These are phyloP conservation scores for Paralichthys olivaceus DNA, from an alignment of 2,113 vertebrate genomes.

Conservation along the genomic window DNA sequence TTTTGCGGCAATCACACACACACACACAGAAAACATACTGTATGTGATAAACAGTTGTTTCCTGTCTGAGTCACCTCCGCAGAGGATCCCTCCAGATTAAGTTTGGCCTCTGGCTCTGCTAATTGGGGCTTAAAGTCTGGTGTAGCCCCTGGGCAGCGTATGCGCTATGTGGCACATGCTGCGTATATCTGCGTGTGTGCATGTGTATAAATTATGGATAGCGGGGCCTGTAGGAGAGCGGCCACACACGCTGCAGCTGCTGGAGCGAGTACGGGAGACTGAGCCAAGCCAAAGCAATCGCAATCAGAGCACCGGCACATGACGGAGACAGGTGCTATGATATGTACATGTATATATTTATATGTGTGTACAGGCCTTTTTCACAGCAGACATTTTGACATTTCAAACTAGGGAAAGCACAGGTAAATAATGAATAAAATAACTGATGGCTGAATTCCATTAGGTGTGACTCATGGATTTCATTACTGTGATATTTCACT, in stretches of 20 bases:
- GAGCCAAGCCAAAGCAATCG: constrained; percentile 56
- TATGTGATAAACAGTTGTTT: constrained; percentile 72
- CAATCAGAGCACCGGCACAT: constrained; percentile 48
- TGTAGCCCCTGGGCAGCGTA: constrained; percentile 79
- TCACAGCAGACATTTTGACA: constrained; percentile 3
- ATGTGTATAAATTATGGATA: constrained; percentile 75
- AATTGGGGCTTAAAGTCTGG: constrained; percentile 84
- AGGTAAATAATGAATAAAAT: neutral
- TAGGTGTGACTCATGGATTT: neutral
- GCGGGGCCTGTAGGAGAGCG: constrained; percentile 54
- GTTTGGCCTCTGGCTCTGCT: constrained; percentile 82
- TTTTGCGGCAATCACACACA: neutral
- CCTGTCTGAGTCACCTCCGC: constrained; percentile 73
- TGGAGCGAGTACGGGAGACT: constrained; percentile 39
- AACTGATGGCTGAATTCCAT: neutral
- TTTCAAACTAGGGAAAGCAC: neutral
- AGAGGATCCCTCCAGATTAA: constrained; percentile 77
- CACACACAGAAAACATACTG: constrained; percentile 27
- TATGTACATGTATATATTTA: neutral
- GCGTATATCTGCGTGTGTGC: constrained; percentile 32
- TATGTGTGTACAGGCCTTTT: neutral
- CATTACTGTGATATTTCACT: neutral
- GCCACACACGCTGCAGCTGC: constrained; percentile 73
- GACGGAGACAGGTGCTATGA: constrained; percentile 64
- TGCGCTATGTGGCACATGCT: constrained; percentile 31